phyloP scores from a whole-genome alignment of 2,888 invertebrate species.

The Thymelicus sylvestris region DNA sequence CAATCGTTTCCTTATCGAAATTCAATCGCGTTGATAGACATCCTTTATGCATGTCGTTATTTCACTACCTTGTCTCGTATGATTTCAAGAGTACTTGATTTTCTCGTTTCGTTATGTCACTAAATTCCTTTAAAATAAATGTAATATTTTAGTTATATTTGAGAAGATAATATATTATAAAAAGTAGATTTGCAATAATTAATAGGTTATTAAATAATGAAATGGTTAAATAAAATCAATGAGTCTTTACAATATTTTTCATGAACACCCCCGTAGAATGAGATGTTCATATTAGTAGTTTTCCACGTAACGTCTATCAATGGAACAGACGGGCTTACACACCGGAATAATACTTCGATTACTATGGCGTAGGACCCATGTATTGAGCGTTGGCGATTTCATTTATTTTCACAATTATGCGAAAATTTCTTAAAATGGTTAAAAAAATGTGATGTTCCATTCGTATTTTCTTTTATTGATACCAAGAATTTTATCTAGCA shows the following conservation, averaged over 20 bases:
- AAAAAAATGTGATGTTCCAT: no score
- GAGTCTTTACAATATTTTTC: neutral
- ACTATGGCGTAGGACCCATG: slow-evolving; percentile 48
- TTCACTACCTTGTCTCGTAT: slow-evolving; percentile 23
- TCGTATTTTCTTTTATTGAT: no score
- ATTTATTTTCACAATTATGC: neutral
- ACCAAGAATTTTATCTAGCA: no score
- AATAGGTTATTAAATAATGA: no score
- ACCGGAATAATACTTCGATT: slow-evolving; percentile 76
- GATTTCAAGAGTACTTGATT: slow-evolving; percentile 13
- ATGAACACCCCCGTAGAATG: neutral
- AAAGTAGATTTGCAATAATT: no score
- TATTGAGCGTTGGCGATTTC: slow-evolving; percentile 3
- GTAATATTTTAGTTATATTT: no score
- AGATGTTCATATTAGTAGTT: slow-evolving; percentile 53
- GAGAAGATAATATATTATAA: no score
- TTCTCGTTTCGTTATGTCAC: neutral
- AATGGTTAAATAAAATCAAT: no score
- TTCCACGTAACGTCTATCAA: slow-evolving; percentile 61
- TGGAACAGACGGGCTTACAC: slow-evolving; percentile 64
- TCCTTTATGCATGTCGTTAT: slow-evolving; percentile 26
- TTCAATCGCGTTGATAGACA: slow-evolving; percentile 38
- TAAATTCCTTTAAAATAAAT: neutral
- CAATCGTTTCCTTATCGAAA: slow-evolving; percentile 43
- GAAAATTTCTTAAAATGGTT: no score